These are phyloP conservation scores for Apamea epomidion DNA, from an alignment of 2,888 invertebrate species.

Conservation along the genomic window DNA sequence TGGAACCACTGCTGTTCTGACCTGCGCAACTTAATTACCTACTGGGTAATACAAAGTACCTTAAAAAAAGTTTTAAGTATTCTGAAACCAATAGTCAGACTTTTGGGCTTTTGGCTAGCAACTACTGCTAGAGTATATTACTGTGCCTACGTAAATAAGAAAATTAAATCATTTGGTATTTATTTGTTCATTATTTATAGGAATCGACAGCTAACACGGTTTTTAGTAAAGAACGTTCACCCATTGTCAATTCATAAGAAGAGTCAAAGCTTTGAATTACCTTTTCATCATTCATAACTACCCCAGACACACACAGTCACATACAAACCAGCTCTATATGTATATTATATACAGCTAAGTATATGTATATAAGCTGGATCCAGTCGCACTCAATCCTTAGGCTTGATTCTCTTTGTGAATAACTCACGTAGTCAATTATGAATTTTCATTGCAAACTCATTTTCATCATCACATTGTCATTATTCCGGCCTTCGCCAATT, in stretches of 20 bases:
- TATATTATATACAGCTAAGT: not conserved
- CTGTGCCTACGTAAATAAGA: too few relatives aligned
- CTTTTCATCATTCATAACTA: not conserved
- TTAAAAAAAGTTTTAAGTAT: too few relatives aligned
- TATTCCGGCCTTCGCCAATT: constrained; percentile 9
- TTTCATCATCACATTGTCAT: constrained; percentile 39
- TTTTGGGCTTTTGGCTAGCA: too few relatives aligned
- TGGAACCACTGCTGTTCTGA: not conserved
- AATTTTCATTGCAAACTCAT: constrained; percentile 53
- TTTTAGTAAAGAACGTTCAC: not conserved
- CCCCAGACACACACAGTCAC: not conserved
- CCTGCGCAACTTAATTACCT: too few relatives aligned
- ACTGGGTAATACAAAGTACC: too few relatives aligned
- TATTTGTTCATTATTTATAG: too few relatives aligned
- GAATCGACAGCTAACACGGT: not conserved
- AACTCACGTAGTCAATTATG: constrained; percentile 43
- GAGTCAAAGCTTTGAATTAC: not conserved
- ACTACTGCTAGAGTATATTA: too few relatives aligned
- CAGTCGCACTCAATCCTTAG: constrained; percentile 24
- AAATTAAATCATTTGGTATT: too few relatives aligned
- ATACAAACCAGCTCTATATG: not conserved
- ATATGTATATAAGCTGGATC: constrained; percentile 19
- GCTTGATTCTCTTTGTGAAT: constrained; percentile 57
- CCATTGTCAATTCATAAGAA: not conserved
- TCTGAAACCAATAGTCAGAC: too few relatives aligned